These are phyloP conservation scores for Eudemis profundana DNA, from an alignment of 2,888 invertebrate genomes.

Conservation along the genomic window DNA sequence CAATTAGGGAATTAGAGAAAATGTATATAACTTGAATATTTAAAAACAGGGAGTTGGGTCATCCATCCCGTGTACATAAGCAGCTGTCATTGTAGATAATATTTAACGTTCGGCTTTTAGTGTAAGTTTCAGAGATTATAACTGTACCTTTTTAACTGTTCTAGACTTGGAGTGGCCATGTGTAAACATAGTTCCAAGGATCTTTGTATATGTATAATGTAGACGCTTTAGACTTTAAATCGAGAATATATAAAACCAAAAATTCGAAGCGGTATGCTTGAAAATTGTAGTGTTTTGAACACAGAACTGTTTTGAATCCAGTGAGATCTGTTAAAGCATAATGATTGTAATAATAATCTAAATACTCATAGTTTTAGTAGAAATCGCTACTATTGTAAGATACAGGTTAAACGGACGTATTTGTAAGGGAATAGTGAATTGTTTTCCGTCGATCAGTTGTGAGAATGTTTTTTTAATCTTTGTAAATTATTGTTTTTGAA, in stretches of 20 bases:
- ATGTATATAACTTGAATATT: constrained; percentile 60
- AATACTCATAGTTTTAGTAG: constrained; percentile 79
- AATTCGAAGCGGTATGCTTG: constrained; percentile 83
- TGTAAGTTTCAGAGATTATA: constrained; percentile 58
- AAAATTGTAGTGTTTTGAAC: constrained; percentile 84
- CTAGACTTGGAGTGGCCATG: constrained; percentile 77
- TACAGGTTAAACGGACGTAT: constrained; percentile 43
- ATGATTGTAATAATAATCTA: constrained; percentile 63
- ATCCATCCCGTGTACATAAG: constrained; percentile 61
- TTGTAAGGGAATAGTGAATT: constrained; percentile 32
- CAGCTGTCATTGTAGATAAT: constrained; percentile 73
- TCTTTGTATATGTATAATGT: constrained; percentile 61
- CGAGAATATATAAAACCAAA: constrained; percentile 81
- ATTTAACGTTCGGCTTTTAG: constrained; percentile 55
- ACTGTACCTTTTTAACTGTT: constrained; percentile 53
- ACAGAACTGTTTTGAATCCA: constrained; percentile 72
- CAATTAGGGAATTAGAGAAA: constrained; percentile 65
- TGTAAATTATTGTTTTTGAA: constrained; percentile 26
- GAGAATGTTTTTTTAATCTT: constrained; percentile 14
- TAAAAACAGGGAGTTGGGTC: constrained; percentile 26
- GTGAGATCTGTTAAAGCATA: constrained; percentile 73
- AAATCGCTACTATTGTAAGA: constrained; percentile 57
- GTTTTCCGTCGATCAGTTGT: constrained; percentile 24
- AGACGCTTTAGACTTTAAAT: constrained; percentile 68
- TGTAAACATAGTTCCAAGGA: constrained; percentile 59